Percentiles rank a stretch among this genome's conserved stretches.
Conservation (phyloP, 2,888 invertebrate genomes). For the Linnaemya tessellans region DNA sequence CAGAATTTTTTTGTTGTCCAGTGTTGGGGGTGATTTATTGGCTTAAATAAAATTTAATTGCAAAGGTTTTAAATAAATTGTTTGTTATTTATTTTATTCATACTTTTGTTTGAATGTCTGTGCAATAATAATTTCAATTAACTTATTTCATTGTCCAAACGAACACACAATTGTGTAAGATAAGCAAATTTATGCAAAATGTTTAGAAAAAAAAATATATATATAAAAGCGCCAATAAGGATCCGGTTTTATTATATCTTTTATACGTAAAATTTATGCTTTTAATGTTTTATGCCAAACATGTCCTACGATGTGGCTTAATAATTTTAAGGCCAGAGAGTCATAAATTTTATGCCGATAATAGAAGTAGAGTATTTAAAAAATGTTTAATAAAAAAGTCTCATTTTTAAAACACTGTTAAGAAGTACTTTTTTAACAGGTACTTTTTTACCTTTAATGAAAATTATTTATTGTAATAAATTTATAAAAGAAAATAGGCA, state of each 20-base stretch:
- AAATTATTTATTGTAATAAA: too few relatives aligned
- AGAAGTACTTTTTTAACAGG: too few relatives aligned
- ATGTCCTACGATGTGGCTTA: background rate
- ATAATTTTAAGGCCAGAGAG: background rate
- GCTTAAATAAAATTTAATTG: conserved; percentile 56
- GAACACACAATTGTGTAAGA: background rate
- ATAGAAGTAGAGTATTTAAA: background rate
- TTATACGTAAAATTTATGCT: background rate
- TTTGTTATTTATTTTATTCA: conserved; percentile 37
- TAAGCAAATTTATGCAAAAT: conserved; percentile 8
- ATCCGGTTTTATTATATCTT: conserved; percentile 31
- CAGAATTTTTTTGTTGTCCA: conserved; percentile 34
- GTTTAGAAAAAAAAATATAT: background rate
- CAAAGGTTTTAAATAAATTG: conserved; percentile 43
- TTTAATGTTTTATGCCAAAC: background rate
- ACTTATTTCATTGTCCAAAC: conserved; percentile 29
- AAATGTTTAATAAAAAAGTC: too few relatives aligned
- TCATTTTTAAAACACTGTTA: too few relatives aligned
- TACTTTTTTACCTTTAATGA: too few relatives aligned
- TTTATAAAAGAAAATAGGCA: too few relatives aligned
- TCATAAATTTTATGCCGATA: background rate
- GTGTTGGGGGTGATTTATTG: conserved; percentile 47
- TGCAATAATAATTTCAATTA: conserved; percentile 51
- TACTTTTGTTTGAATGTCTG: background rate
- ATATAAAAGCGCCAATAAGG: too few relatives aligned